Conservation (phyloP, 2,113 vertebrate species). For the Gila orcuttii region DNA sequence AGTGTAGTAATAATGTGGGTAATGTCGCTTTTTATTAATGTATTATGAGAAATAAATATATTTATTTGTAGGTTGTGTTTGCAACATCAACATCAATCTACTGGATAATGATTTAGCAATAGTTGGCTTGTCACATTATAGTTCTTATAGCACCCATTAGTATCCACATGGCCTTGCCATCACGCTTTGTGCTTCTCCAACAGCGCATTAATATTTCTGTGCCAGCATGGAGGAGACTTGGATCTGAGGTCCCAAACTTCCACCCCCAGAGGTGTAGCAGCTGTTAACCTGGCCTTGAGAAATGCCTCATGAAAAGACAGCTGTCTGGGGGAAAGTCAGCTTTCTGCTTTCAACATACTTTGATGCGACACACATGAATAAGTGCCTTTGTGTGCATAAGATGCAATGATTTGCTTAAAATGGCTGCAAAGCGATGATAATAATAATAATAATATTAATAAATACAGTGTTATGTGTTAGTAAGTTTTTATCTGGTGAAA, state of each 20-base stretch:
- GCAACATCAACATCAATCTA: not conserved
- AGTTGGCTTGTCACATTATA: not conserved
- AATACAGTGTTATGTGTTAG: not conserved
- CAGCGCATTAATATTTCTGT: not conserved
- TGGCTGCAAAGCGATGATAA: not conserved
- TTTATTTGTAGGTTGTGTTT: not conserved
- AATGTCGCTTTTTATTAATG: not conserved
- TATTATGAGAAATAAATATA: not conserved
- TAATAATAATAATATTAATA: not conserved
- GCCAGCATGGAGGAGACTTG: conserved; percentile 2
- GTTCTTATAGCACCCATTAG: not conserved
- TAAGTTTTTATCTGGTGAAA: not conserved
- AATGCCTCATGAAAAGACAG: conserved; percentile 9
- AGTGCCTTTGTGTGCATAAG: conserved; percentile 30
- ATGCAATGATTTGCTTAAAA: not conserved
- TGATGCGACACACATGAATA: conserved; percentile 48
- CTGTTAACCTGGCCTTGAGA: conserved; percentile 15
- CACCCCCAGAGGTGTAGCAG: conserved; percentile 32
- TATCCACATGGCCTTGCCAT: conserved; percentile 7
- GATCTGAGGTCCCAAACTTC: conserved; percentile 19
- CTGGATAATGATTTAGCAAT: not conserved
- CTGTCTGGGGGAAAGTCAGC: not conserved
- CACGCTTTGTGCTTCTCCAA: not conserved
- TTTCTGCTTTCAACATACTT: conserved; percentile 3
- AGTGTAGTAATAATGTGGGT: not conserved